Conservation (phyloP, 2,113 vertebrate species). For the Onychorhynchus coronatus region DNA sequence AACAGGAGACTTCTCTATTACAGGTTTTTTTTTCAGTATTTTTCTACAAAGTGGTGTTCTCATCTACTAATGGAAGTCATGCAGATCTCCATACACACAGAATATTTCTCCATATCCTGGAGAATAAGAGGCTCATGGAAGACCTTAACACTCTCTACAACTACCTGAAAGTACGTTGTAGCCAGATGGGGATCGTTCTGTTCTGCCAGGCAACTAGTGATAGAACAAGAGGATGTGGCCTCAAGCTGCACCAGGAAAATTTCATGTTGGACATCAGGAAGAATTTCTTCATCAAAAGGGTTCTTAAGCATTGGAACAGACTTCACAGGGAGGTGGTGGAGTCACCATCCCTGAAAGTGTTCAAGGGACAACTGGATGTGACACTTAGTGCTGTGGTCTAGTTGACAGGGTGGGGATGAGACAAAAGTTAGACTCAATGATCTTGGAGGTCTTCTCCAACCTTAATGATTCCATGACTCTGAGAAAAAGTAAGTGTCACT, state of each 20-base stretch:
- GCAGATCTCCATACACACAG: neutral
- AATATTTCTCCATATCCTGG: neutral
- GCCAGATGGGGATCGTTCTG: no score
- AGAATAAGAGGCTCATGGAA: neutral
- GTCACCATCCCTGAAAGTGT: neutral
- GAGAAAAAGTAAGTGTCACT: neutral
- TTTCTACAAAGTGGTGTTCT: neutral
- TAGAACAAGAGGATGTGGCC: neutral
- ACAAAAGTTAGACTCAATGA: neutral
- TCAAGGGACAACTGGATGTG: neutral
- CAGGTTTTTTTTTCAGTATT: neutral
- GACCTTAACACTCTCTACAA: neutral
- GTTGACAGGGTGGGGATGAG: neutral
- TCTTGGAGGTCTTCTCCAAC: neutral
- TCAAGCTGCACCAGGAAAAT: neutral
- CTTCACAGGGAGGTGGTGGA: neutral
- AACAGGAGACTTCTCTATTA: neutral
- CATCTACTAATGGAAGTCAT: neutral
- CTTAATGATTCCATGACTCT: neutral
- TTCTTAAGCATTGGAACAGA: neutral
- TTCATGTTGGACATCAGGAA: neutral
- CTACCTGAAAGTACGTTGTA: neutral
- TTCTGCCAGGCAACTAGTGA: neutral
- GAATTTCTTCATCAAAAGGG: neutral
- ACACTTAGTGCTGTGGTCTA: neutral